These are phyloP conservation scores for Halcyon senegalensis DNA, from an alignment of 2,113 vertebrate genomes.

Conservation along the genomic window DNA sequence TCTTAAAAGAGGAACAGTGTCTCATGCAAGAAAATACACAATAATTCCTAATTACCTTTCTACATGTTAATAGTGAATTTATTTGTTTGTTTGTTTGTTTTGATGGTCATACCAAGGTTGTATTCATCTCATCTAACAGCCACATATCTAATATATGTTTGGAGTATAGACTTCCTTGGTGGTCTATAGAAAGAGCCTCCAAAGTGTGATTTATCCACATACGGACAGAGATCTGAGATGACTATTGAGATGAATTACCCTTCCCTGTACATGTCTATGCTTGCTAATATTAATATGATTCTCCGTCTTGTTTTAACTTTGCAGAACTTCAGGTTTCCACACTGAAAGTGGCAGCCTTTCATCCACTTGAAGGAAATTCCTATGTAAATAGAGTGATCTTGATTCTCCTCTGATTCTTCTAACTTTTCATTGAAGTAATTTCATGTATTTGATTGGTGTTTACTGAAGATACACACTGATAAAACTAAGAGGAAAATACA, in stretches of 20 bases:
- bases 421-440: not conserved
- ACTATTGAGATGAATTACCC: not conserved
- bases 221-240: not conserved
- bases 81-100: not conserved
- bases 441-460: not conserved
- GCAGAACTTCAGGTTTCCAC: not conserved
- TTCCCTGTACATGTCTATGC: too few species aligned
- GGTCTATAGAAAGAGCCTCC: not conserved
- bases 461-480: not conserved
- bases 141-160: not conserved
- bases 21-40: not conserved
- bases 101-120: not conserved
- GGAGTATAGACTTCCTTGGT: not conserved
- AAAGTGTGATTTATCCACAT: not conserved
- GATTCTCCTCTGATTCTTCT: not conserved
- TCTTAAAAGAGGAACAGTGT: not conserved
- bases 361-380: not conserved
- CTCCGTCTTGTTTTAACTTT: not conserved
- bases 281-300: not conserved
- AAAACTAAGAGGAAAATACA: not conserved
- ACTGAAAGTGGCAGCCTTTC: not conserved
- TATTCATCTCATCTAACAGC: not conserved
- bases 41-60: fast-evolving
- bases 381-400: not conserved
- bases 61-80: not conserved